Conservation (phyloP, 2,888 invertebrate species). For the Drosophila testacea region DNA sequence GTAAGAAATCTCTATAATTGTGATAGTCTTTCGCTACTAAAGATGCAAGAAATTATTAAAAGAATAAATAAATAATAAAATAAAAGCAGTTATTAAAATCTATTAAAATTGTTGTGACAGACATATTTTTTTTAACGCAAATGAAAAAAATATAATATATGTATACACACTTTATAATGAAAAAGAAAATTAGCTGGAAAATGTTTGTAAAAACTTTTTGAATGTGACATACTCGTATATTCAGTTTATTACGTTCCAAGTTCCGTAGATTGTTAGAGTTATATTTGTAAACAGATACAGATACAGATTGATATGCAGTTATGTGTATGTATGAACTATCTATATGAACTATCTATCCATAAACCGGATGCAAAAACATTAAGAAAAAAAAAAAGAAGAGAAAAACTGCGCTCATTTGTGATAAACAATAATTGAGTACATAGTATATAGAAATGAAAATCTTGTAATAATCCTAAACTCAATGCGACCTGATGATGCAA, state of each 20-base stretch:
- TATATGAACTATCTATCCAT: slow-evolving; percentile 15
- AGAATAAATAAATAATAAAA: slow-evolving; percentile 5
- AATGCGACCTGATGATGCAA: slow-evolving; percentile 71
- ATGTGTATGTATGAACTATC: not conserved
- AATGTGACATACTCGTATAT: slow-evolving; percentile 23
- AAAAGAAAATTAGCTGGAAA: not conserved
- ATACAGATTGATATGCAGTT: not conserved
- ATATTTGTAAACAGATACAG: slow-evolving; percentile 1
- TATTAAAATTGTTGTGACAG: slow-evolving; percentile 23
- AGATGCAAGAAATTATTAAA: slow-evolving; percentile 20
- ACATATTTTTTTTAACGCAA: slow-evolving; percentile 9
- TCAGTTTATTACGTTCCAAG: slow-evolving; percentile 30
- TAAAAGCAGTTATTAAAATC: slow-evolving; percentile 9
- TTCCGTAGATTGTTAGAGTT: slow-evolving; percentile 32
- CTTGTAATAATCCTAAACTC: slow-evolving; percentile 63
- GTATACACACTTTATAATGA: not conserved
- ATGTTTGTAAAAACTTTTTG: slow-evolving; percentile 29
- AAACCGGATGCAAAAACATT: slow-evolving; percentile 28
- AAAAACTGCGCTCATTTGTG: slow-evolving; percentile 52
- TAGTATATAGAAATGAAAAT: slow-evolving; percentile 21
- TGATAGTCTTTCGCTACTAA: slow-evolving; percentile 69
- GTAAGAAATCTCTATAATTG: slow-evolving; percentile 69
- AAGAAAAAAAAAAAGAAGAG: not conserved
- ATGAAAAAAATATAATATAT: not conserved
- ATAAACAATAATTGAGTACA: slow-evolving; percentile 54